Percentiles rank a stretch among this genome's conserved stretches.
These are phyloP conservation scores for Recurvirostra avosetta DNA, from an alignment of 2,113 vertebrate genomes.

Conservation along the genomic window DNA sequence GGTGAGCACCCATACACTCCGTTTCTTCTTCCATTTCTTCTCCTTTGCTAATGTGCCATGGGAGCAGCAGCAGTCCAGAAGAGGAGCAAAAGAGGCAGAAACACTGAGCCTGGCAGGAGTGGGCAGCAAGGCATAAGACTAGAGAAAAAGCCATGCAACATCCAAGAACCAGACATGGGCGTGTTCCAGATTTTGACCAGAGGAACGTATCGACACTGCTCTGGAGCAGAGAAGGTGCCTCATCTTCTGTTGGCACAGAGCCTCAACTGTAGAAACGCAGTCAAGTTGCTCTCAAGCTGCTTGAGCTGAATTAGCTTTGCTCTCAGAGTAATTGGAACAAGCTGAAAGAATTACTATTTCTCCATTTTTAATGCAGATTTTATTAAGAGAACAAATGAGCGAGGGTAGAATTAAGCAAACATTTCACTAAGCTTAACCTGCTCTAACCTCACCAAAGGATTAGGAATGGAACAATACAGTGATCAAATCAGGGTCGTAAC, in stretches of 20 bases:
- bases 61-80: neutral
- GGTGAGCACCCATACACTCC: neutral
- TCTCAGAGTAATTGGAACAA: conserved; percentile 24
- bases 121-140: neutral
- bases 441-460: conserved; percentile 6
- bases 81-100: neutral
- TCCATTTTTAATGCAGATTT: conserved; percentile 37
- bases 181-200: neutral
- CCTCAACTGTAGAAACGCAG: neutral
- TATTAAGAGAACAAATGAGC: conserved; percentile 30
- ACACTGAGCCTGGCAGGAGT: neutral
- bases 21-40: neutral
- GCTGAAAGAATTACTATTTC: conserved; percentile 38
- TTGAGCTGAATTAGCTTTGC: conserved; percentile 39
- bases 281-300: conserved; percentile 4
- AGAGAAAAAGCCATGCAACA: neutral
- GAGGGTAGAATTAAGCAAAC: conserved; percentile 21
- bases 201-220: neutral
- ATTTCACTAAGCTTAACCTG: conserved; percentile 35
- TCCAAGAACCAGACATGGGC: neutral
- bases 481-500: conserved; percentile 42
- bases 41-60: neutral
- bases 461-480: neutral
- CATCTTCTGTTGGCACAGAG: neutral
- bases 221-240: neutral